phyloP scores from a whole-genome alignment of 2,797 vertebrate species.

The Pipistrellus kuhlii region DNA sequence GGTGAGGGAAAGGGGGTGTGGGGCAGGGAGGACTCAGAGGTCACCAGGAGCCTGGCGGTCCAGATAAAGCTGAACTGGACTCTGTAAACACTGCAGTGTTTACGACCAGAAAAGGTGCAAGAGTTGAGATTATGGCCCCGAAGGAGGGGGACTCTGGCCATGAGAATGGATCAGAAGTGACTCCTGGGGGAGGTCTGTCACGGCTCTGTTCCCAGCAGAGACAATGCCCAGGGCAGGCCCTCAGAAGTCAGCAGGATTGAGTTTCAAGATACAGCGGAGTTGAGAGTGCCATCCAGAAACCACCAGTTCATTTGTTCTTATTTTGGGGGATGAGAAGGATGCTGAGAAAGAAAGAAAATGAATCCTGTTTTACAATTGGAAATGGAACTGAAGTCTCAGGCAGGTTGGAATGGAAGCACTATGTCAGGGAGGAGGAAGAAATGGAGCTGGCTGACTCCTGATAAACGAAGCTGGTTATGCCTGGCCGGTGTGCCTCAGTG shows the following conservation, averaged over 20 bases:
- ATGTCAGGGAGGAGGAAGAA: not conserved
- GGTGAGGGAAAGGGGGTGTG: not conserved
- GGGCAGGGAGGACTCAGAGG: not conserved
- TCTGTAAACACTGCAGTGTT: not conserved
- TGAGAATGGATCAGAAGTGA: not conserved
- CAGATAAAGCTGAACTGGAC: not conserved
- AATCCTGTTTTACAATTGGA: not conserved
- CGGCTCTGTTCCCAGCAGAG: not conserved
- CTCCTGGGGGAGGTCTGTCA: not conserved
- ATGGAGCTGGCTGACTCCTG: not conserved
- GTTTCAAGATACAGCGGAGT: not conserved
- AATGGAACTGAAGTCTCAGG: not conserved
- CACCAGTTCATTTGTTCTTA: not conserved
- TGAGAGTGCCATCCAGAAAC: not conserved
- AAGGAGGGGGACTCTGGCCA: not conserved
- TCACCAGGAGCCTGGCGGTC: not conserved
- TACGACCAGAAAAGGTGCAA: not conserved
- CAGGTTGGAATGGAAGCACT: not conserved
- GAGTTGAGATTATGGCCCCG: not conserved
- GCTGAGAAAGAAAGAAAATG: conserved; percentile 22
- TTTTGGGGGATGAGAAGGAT: not conserved
- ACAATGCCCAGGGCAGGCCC: not conserved
- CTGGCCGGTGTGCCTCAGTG: too few relatives aligned
- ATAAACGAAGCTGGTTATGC: not conserved
- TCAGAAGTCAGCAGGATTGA: not conserved